Percentiles rank a stretch among this genome's conserved stretches.
Evolutionary conservation across 2,797 vertebrate genomes (phyloP).

Genomic region (Garrulus glandarius): DNA sequence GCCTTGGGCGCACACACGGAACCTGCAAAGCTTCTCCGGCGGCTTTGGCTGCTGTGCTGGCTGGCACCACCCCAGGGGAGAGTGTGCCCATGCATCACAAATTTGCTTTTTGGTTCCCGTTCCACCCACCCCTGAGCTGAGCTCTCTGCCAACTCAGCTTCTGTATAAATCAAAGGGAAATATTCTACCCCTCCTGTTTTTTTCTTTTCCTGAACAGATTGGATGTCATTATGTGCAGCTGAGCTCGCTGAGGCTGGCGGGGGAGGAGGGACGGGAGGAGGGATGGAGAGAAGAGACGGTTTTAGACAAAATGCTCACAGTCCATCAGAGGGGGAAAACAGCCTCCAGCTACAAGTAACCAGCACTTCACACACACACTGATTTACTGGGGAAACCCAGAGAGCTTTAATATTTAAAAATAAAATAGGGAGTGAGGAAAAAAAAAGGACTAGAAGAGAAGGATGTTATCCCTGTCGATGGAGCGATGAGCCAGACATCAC

Average conservation of each 20-base stretch:
- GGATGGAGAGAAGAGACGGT: slow-evolving; percentile 48
- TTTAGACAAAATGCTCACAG: slow-evolving; percentile 61
- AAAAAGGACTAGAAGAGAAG: background rate
- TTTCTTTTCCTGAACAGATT: slow-evolving; percentile 75
- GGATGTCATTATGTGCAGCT: slow-evolving; percentile 74
- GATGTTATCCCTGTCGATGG: background rate
- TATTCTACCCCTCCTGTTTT: slow-evolving; percentile 68
- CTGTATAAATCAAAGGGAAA: slow-evolving; percentile 74
- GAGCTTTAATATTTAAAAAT: slow-evolving; percentile 59
- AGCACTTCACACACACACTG: slow-evolving; percentile 50
- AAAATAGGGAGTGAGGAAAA: background rate
- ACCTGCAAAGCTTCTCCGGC: slow-evolving; percentile 61
- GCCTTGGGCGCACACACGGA: slow-evolving; percentile 60
- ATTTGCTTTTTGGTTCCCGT: slow-evolving; percentile 67
- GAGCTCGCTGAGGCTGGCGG: slow-evolving; percentile 62
- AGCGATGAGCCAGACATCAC: background rate
- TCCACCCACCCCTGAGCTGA: slow-evolving; percentile 62
- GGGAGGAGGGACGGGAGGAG: slow-evolving; percentile 56
- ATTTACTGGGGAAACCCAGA: slow-evolving; percentile 63
- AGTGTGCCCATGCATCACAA: slow-evolving; percentile 68
- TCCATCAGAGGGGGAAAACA: slow-evolving; percentile 65
- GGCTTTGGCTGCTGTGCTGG: slow-evolving; percentile 61
- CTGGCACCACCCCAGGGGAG: slow-evolving; percentile 68
- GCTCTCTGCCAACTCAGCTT: slow-evolving; percentile 70
- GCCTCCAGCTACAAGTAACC: slow-evolving; percentile 64